Conservation (phyloP, 2,113 vertebrate genomes). For the Hypanus sabinus region DNA sequence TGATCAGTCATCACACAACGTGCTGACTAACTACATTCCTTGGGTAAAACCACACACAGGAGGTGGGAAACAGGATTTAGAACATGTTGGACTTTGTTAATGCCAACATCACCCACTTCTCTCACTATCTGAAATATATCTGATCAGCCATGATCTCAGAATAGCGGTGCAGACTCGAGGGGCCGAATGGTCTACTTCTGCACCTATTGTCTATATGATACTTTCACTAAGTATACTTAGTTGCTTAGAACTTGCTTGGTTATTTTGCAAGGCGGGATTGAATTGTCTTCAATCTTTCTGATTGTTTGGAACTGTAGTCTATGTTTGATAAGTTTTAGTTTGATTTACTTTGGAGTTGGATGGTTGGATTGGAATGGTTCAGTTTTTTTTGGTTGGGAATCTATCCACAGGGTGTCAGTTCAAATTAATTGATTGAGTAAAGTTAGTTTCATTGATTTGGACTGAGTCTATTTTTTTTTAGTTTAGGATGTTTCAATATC, state of each 20-base stretch:
- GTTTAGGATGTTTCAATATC: background rate
- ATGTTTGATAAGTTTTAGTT: background rate
- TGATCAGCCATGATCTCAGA: too few relatives aligned
- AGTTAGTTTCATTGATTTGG: background rate
- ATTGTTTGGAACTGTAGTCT: background rate
- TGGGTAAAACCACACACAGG: background rate
- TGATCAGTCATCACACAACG: background rate
- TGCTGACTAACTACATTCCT: too few relatives aligned
- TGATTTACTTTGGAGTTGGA: too few relatives aligned
- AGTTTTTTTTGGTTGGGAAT: too few relatives aligned
- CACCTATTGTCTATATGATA: too few relatives aligned
- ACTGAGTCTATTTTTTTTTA: background rate
- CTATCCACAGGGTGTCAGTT: background rate
- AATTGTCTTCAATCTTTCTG: background rate
- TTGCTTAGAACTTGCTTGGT: background rate
- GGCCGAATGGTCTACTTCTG: too few relatives aligned
- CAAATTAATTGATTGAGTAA: background rate
- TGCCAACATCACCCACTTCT: background rate
- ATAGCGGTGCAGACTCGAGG: too few relatives aligned
- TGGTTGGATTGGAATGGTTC: too few relatives aligned
- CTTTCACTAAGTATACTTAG: background rate
- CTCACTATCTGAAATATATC: too few relatives aligned
- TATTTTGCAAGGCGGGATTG: background rate
- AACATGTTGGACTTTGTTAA: background rate
- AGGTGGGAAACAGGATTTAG: background rate